These are phyloP conservation scores for Caradrina clavipalpis DNA, from an alignment of 2,888 invertebrate genomes.

Conservation along the genomic window DNA sequence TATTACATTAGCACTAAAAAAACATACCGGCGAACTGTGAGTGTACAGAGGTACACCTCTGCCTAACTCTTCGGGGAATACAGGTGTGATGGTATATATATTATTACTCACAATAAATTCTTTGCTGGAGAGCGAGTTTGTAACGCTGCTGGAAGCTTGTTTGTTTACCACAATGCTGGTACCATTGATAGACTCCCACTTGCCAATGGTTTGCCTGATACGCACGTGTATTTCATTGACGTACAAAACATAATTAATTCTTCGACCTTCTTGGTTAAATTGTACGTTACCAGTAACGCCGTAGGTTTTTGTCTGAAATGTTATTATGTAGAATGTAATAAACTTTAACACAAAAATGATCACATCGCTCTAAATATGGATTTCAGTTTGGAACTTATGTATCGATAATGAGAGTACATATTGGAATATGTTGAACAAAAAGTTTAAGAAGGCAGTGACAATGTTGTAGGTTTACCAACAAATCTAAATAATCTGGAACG, in stretches of 20 bases:
- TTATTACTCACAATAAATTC: slow-evolving; percentile 91
- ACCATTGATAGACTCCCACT: slow-evolving; percentile 84
- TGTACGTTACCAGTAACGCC: slow-evolving; percentile 93
- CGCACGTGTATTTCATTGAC: slow-evolving; percentile 91
- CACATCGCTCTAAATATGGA: not conserved
- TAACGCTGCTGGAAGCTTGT: slow-evolving; percentile 82
- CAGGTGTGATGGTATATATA: no score
- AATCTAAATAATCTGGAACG: not conserved
- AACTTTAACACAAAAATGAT: not conserved
- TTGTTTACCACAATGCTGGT: slow-evolving; percentile 90
- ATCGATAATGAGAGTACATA: not conserved
- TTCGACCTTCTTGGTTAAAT: slow-evolving; percentile 93
- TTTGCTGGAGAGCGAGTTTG: slow-evolving; percentile 83
- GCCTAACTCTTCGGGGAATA: no score
- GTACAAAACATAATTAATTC: slow-evolving; percentile 93
- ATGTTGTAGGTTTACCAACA: not conserved
- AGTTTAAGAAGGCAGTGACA: not conserved
- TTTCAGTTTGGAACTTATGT: not conserved
- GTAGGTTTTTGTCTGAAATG: slow-evolving; percentile 91
- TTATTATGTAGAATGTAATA: no score
- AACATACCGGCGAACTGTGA: no score
- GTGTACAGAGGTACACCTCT: no score
- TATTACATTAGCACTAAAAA: no score
- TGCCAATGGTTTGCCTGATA: slow-evolving; percentile 75
- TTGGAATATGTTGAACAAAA: not conserved